Conservation (phyloP, 2,888 invertebrate species). For the Polymixis lichenea region DNA sequence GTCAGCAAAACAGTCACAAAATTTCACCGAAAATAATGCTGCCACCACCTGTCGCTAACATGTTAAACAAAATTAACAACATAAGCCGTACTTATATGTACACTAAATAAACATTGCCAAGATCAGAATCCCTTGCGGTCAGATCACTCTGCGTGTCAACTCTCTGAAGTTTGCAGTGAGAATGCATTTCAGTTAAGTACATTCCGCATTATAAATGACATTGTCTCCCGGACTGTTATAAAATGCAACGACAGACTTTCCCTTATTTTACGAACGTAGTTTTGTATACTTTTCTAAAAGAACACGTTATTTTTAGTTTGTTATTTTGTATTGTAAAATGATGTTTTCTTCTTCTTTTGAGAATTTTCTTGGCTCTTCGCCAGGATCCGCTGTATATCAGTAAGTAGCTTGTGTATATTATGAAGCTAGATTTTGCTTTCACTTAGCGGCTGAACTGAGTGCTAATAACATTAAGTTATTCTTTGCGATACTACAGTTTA, state of each 20-base stretch:
- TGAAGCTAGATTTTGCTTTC: slow-evolving; percentile 39
- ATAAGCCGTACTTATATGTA: background rate
- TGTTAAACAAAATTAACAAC: slow-evolving; percentile 31
- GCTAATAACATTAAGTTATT: slow-evolving; percentile 24
- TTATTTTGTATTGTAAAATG: slow-evolving; percentile 56
- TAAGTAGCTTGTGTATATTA: slow-evolving; percentile 38
- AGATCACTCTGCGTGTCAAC: slow-evolving; percentile 61
- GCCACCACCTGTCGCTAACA: background rate
- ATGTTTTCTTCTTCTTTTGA: slow-evolving; percentile 39
- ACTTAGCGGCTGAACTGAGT: slow-evolving; percentile 24
- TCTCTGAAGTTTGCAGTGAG: slow-evolving; percentile 48
- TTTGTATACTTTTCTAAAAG: slow-evolving; percentile 33
- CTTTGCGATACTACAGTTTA: background rate
- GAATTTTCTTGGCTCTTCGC: slow-evolving; percentile 46
- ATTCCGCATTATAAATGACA: slow-evolving; percentile 62
- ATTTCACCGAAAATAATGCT: background rate
- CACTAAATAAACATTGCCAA: slow-evolving; percentile 25
- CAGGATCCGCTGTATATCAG: slow-evolving; percentile 42
- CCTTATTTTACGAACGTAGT: slow-evolving; percentile 37
- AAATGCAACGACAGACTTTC: slow-evolving; percentile 53
- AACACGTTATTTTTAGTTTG: slow-evolving; percentile 39
- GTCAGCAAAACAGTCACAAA: background rate
- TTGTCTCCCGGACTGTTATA: slow-evolving; percentile 51
- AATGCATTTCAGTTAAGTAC: slow-evolving; percentile 62
- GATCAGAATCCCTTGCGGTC: slow-evolving; percentile 60